Percentiles rank a stretch among this genome's conserved stretches.
Conservation (phyloP, 2,113 vertebrate species). For the Xenotilapia leptura region DNA sequence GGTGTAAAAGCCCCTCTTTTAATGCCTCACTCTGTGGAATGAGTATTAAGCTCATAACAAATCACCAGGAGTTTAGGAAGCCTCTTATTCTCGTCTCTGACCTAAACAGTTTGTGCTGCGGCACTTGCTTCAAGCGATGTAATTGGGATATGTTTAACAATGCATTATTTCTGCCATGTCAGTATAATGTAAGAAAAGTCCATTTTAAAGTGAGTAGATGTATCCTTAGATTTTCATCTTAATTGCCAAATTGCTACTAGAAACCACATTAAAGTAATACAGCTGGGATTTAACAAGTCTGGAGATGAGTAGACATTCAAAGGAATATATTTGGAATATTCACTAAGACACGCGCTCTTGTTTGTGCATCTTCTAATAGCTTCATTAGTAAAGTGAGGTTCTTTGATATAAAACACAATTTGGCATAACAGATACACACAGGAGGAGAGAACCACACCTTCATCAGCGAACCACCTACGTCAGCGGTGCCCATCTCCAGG, state of each 20-base stretch:
- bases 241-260: neutral
- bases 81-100: slow-evolving; percentile 7
- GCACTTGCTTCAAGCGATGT: neutral
- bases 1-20: slow-evolving; percentile 9
- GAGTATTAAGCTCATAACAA: neutral
- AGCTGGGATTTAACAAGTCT: neutral
- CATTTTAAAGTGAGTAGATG: neutral
- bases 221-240: neutral
- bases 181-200: slow-evolving; percentile 4
- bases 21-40: slow-evolving; percentile 20
- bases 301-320: neutral
- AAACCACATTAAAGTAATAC: slow-evolving; percentile 1
- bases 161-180: slow-evolving; percentile 25
- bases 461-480: neutral
- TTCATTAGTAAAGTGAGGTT: neutral
- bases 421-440: neutral
- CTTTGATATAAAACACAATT: neutral
- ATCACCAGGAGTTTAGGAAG: slow-evolving; percentile 21
- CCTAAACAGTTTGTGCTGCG: slow-evolving; percentile 13
- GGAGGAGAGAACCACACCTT: neutral
- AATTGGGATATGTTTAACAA: slow-evolving; percentile 18
- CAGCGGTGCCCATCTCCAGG: neutral
- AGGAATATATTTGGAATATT: neutral
- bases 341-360: neutral
- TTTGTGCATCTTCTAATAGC: neutral